Conservation (phyloP, 2,797 vertebrate species). For the Poeciliopsis infans region DNA sequence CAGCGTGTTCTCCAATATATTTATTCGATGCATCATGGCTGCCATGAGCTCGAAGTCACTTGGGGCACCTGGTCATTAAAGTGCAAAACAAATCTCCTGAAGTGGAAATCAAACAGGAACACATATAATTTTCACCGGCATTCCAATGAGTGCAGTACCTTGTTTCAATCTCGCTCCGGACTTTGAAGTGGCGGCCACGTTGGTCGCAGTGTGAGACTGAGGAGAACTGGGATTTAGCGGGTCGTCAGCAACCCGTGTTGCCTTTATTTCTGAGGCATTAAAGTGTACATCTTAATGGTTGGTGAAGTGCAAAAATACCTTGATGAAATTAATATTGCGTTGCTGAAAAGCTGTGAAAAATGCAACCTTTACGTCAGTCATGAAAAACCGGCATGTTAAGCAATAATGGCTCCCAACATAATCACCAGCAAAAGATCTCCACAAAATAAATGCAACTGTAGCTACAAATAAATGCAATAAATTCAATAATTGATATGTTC, state of each 20-base stretch:
- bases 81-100: background rate
- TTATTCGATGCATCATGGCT: constrained; percentile 79
- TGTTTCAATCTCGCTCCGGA: constrained; percentile 46
- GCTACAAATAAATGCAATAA: no score
- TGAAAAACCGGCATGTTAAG: background rate
- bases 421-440: background rate
- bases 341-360: background rate
- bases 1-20: constrained; percentile 80
- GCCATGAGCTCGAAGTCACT: constrained; percentile 77
- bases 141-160: constrained; percentile 16
- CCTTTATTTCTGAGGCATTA: constrained; percentile 66
- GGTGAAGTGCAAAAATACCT: background rate
- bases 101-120: background rate
- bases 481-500: no score
- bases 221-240: constrained; percentile 35
- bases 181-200: constrained; percentile 30
- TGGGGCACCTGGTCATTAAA: constrained; percentile 56
- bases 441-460: no score
- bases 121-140: background rate
- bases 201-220: background rate
- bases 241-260: constrained; percentile 46
- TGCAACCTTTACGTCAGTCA: background rate
- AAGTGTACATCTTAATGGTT: background rate
- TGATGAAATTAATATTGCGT: background rate
- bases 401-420: background rate